These are phyloP conservation scores for Pseudomyrmex sp. DNA, from an alignment of 1,140 invertebrate species.

Conservation along the genomic window DNA sequence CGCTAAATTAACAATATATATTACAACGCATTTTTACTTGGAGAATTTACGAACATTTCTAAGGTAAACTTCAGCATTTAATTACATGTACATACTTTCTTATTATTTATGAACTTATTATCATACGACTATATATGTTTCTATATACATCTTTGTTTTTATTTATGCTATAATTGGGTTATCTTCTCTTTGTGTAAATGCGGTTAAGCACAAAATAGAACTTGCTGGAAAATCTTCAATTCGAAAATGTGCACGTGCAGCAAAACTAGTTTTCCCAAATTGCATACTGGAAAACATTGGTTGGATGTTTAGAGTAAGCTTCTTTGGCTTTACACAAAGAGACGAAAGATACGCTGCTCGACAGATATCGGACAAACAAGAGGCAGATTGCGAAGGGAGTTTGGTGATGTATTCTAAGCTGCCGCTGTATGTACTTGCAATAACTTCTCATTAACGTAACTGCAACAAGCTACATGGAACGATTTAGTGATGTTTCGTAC, in stretches of 20 bases:
- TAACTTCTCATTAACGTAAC: constrained; percentile 48
- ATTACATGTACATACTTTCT: too few relatives aligned
- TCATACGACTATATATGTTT: too few relatives aligned
- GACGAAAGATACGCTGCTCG: neutral
- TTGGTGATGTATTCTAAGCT: constrained; percentile 2
- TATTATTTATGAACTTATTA: too few relatives aligned
- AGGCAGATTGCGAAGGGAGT: constrained; percentile 13
- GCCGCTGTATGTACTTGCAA: constrained; percentile 6
- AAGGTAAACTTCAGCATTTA: too few relatives aligned
- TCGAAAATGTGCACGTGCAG: neutral
- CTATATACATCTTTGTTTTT: too few relatives aligned
- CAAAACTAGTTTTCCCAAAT: neutral
- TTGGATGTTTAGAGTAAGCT: constrained; percentile 13
- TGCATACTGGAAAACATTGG: neutral
- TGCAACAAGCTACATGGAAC: neutral
- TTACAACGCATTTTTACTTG: too few relatives aligned
- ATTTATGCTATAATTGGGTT: too few relatives aligned
- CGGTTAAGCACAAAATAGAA: neutral
- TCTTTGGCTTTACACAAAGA: constrained; percentile 28
- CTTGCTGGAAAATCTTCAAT: neutral
- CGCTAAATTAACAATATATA: too few relatives aligned
- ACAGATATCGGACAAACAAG: constrained; percentile 1
- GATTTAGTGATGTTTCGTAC: neutral
- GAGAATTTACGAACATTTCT: too few relatives aligned
- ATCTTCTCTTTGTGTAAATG: too few relatives aligned